phyloP scores from a whole-genome alignment of 2,888 invertebrate species.

The Dendrolimus houi region DNA sequence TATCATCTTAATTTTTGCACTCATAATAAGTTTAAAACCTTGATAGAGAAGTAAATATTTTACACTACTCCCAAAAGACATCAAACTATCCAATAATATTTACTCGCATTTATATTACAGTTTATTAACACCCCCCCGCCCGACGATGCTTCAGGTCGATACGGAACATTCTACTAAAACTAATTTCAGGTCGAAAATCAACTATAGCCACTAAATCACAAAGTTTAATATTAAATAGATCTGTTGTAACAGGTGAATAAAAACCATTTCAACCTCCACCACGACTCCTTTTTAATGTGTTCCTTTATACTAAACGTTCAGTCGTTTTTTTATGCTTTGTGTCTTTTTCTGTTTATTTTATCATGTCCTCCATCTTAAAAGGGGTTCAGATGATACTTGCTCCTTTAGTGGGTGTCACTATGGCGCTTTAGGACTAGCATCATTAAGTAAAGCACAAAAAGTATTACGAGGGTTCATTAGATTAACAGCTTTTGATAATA shows the following conservation, averaged over 20 bases:
- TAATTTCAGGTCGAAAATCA: not conserved
- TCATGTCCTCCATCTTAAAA: not conserved
- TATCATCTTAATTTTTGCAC: too few species aligned
- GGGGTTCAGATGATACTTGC: not conserved
- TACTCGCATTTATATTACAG: not conserved
- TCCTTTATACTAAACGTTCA: conserved; percentile 1
- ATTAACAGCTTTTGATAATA: too few species aligned
- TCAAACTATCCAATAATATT: not conserved
- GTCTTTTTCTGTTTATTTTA: not conserved
- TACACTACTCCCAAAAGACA: not conserved
- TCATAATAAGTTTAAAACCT: too few species aligned
- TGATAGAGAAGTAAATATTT: too few species aligned
- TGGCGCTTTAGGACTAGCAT: not conserved
- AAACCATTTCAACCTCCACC: conserved; percentile 3
- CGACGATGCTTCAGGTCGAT: not conserved
- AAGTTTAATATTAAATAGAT: conserved; percentile 2
- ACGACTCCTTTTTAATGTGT: conserved; percentile 3
- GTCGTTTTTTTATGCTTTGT: not conserved
- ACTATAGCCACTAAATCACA: not conserved
- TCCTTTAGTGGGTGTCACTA: not conserved
- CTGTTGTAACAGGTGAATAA: not conserved
- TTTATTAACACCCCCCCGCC: not conserved
- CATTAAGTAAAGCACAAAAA: not conserved
- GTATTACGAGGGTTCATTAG: too few species aligned
- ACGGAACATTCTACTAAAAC: not conserved